Conservation (phyloP, 2,113 vertebrate genomes). For the Nyctibius bracteatus region DNA sequence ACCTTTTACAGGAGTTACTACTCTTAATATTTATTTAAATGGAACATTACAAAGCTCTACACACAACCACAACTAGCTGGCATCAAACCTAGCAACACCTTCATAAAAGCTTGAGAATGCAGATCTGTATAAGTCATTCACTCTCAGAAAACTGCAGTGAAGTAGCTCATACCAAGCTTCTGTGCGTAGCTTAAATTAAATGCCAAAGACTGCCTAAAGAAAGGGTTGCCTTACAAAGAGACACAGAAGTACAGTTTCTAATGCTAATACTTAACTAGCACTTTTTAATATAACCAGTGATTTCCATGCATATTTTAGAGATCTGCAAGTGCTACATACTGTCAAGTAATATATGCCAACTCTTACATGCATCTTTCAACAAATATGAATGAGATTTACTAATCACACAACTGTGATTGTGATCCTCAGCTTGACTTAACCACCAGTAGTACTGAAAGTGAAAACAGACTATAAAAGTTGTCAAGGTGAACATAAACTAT, state of each 20-base stretch:
- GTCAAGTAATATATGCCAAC: background rate
- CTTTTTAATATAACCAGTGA: background rate
- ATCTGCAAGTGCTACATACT: background rate
- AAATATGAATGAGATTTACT: background rate
- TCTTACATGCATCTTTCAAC: background rate
- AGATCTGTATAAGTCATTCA: background rate
- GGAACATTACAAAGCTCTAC: background rate
- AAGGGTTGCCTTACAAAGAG: background rate
- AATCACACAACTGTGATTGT: background rate
- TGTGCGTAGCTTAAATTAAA: background rate
- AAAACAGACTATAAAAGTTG: background rate
- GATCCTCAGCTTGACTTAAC: background rate
- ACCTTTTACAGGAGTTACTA: background rate
- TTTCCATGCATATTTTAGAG: background rate
- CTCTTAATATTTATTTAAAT: background rate
- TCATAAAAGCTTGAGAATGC: background rate
- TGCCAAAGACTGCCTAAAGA: background rate
- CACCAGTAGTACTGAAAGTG: background rate
- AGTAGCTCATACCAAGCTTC: background rate
- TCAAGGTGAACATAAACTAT: background rate
- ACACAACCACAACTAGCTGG: background rate
- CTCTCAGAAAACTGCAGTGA: background rate
- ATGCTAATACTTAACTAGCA: background rate
- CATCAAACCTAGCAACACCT: background rate
- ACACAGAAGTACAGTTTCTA: background rate